These are phyloP conservation scores for Apogon hyalosoma DNA, from an alignment of 2,797 vertebrate species.

Conservation along the genomic window DNA sequence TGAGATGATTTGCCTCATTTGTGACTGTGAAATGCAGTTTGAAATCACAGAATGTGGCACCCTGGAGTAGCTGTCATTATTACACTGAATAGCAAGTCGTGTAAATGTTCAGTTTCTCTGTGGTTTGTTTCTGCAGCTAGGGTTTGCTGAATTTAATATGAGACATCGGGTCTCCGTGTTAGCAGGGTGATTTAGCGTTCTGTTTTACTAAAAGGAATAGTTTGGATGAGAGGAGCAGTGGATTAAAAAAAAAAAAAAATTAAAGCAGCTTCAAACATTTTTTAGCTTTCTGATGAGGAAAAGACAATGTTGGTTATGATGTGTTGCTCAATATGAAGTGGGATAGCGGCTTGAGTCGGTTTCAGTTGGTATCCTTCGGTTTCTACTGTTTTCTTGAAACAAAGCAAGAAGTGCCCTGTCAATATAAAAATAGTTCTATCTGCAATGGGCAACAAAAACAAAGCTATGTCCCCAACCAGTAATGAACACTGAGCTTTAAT, in stretches of 20 bases:
- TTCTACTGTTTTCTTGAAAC: no score
- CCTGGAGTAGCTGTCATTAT: constrained; percentile 61
- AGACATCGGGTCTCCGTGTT: constrained; percentile 31
- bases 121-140: constrained; percentile 9
- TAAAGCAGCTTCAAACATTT: background rate
- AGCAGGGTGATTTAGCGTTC: constrained; percentile 23
- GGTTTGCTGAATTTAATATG: constrained; percentile 45
- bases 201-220: constrained; percentile 17
- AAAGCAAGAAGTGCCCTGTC: no score
- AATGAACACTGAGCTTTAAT: background rate
- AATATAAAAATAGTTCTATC: no score
- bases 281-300: constrained; percentile 1
- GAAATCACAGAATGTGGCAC: constrained; percentile 53
- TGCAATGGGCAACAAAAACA: constrained; percentile 17
- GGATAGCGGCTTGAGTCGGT: background rate
- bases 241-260: background rate
- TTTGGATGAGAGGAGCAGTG: constrained; percentile 14
- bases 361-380: no score
- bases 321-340: background rate
- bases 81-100: constrained; percentile 45
- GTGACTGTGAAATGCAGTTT: constrained; percentile 57
- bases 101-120: constrained; percentile 60
- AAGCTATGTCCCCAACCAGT: constrained; percentile 7
- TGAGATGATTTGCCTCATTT: constrained; percentile 56
- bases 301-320: background rate